Percentiles rank a stretch among this genome's conserved stretches.
These are phyloP conservation scores for Cylloceria caligata DNA, from an alignment of 2,888 invertebrate species.

Conservation along the genomic window DNA sequence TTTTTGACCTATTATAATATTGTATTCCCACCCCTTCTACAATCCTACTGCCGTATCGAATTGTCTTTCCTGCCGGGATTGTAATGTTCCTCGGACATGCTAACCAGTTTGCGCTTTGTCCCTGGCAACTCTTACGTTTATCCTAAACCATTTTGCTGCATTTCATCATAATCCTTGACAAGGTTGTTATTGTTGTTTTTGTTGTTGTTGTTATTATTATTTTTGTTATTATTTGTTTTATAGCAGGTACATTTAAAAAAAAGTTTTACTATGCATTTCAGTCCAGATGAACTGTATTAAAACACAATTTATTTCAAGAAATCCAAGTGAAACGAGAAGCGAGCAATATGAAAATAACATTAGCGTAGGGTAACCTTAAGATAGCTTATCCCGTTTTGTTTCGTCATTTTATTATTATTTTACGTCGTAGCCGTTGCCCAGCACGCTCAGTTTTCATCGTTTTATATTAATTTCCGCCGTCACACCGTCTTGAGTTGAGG, in stretches of 20 bases:
- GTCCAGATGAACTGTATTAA: conserved; percentile 32
- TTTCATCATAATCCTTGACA: background rate
- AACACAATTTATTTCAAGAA: conserved; percentile 70
- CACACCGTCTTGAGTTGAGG: conserved; percentile 39
- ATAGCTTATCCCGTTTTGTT: conserved; percentile 62
- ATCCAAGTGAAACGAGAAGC: conserved; percentile 52
- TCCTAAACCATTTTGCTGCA: conserved; percentile 39
- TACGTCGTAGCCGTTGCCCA: conserved; percentile 22
- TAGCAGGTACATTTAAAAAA: background rate
- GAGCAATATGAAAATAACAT: conserved; percentile 80
- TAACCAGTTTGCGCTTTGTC: conserved; percentile 64
- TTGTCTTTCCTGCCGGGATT: conserved; percentile 78
- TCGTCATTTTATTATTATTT: conserved; percentile 62
- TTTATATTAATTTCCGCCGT: conserved; percentile 54
- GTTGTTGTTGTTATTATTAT: background rate
- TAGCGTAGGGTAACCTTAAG: conserved; percentile 73
- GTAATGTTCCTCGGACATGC: conserved; percentile 82
- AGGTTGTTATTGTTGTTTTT: background rate
- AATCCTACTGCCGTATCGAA: conserved; percentile 70
- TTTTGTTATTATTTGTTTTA: background rate
- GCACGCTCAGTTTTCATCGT: conserved; percentile 46
- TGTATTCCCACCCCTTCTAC: conserved; percentile 53
- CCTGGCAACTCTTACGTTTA: conserved; percentile 58
- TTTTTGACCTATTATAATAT: conserved; percentile 56
- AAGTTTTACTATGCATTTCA: background rate